Conservation (phyloP, 2,113 vertebrate species). For the Paralichthys olivaceus region DNA sequence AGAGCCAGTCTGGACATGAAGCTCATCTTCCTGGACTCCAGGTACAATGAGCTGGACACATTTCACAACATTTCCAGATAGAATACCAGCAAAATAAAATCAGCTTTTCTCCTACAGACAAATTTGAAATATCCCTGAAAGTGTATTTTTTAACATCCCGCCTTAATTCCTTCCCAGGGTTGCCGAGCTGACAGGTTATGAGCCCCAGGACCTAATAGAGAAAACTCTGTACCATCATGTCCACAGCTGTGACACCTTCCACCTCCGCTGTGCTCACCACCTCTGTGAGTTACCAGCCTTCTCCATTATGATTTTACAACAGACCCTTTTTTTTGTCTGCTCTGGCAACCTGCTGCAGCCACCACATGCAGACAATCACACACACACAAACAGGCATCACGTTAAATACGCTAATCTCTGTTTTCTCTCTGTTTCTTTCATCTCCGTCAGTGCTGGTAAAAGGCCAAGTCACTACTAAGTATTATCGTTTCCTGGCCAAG, state of each 20-base stretch:
- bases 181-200: constrained; percentile 96
- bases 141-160: constrained; percentile 1
- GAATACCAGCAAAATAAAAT: neutral
- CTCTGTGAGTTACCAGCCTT: constrained; percentile 87
- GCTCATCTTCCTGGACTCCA: constrained; percentile 97
- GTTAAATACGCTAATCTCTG: constrained; percentile 38
- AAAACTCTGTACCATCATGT: constrained; percentile 99
- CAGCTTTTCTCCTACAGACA: no score
- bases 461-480: constrained; percentile 98
- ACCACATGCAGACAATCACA: constrained; percentile 32
- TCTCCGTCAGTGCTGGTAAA: constrained; percentile 92
- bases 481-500: constrained; percentile 97
- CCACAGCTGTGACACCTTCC: constrained; percentile 97
- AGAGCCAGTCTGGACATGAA: constrained; percentile 98
- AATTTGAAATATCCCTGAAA: neutral
- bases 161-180: constrained; percentile 84
- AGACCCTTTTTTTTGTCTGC: constrained; percentile 18
- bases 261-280: constrained; percentile 97
- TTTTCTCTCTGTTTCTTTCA: constrained; percentile 45
- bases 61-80: no score
- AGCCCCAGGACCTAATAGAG: constrained; percentile 98
- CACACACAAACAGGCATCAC: constrained; percentile 1
- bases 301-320: neutral
- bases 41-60: constrained; percentile 75
- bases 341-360: constrained; percentile 33